Percentiles rank a stretch among this genome's conserved stretches.
phyloP scores from a whole-genome alignment of 2,113 vertebrate species.

The Ammodytes dubius region DNA sequence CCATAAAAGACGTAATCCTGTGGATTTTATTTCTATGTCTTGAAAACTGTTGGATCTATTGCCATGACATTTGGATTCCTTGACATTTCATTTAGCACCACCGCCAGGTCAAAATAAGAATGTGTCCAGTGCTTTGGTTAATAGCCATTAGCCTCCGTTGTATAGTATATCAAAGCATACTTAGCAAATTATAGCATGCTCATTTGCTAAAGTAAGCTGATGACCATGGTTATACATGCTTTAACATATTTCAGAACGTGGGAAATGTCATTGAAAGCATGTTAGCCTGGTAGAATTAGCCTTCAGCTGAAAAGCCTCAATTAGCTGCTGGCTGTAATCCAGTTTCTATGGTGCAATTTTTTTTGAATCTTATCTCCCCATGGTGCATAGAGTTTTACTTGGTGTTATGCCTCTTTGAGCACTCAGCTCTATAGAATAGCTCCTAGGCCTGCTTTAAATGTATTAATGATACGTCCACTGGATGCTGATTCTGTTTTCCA shows the following conservation, averaged over 20 bases:
- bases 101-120: neutral
- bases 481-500: neutral
- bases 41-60: neutral
- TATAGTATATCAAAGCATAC: neutral
- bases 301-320: neutral
- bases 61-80: neutral
- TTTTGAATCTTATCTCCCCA: neutral
- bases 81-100: neutral
- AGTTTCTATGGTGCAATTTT: neutral
- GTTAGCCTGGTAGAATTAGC: neutral
- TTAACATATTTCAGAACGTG: neutral
- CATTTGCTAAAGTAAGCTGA: too few species aligned
- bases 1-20: neutral
- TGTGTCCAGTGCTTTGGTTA: neutral
- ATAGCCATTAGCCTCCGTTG: neutral
- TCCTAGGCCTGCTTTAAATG: neutral
- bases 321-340: neutral
- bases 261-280: neutral
- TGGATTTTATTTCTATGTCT: neutral
- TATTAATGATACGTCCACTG: conserved; percentile 25
- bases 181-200: neutral
- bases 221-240: neutral
- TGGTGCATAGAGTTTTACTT: neutral
- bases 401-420: neutral
- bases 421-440: neutral